Base-by-base conservation (phyloP, 2,797 vertebrate species). In the Buceros bicornis region DNA sequence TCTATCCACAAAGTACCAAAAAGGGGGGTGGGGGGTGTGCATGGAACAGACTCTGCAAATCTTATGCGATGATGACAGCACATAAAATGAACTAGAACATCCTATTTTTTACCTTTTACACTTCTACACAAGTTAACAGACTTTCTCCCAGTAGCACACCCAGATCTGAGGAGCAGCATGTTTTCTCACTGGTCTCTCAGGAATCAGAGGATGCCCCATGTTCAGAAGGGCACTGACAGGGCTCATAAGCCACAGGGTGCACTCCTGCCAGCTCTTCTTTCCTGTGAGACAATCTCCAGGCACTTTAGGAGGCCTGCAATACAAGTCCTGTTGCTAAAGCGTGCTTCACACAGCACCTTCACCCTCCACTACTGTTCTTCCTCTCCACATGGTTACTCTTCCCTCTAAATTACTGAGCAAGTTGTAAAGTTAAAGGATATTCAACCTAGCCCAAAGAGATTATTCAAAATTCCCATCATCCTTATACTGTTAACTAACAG, bases 51-150 rank as follows among this genome's bases (percentile, higher is more conserved):
- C 18, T 51, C 50, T 26, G 28, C 51, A 65, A 43, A 28, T 35
- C 37, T 35, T 21, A 13, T 4, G 5, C 0, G 0, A 43, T 29
- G 40, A 47, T 2, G 16, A 50, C 1, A 61, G 73, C 8, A 29
- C 35, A 24, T 20, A 28, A 6, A n/a, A 73, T 25, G 35, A 51
- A n/a, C 37, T 21, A 21, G 3, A 51, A 51, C 5, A 29, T 19
- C 15, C 26, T 6, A 7, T 16, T 78, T 50, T 51, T 35, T 13
- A 45, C 29, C 10, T 45, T 64, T 54, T 65, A 29, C 21, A 8
- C 10, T 28, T 14, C 11, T 45, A 19, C 16, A 8, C 19, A 45
- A 58, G 28, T 58, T 71, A 42, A 37, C 67, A 20, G 45, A 13
- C 67, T 53, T 64, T 47, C 21, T 73, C 61, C 61, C 51, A 28